These are phyloP conservation scores for Austrolebias charrua DNA, from an alignment of 2,797 vertebrate species.

Conservation along the genomic window DNA sequence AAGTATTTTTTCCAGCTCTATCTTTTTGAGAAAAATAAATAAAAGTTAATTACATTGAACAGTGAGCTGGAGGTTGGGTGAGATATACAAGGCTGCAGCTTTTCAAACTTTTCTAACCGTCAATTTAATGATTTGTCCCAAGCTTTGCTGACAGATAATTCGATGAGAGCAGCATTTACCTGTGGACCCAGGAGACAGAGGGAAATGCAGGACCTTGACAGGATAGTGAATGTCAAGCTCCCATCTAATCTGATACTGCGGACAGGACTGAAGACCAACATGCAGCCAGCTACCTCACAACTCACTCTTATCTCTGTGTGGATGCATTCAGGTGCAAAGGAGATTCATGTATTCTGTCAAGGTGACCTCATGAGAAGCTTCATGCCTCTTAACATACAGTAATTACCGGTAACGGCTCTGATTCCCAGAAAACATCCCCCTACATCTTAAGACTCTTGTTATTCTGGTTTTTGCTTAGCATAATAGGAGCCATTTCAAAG, in stretches of 20 bases:
- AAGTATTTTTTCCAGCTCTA: too few relatives aligned
- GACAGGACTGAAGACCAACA: not conserved
- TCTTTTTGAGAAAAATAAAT: too few relatives aligned
- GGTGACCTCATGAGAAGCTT: slow-evolving; percentile 55
- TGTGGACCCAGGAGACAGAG: not conserved
- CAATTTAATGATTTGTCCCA: not conserved
- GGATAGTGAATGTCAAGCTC: not conserved
- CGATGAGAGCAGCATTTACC: not conserved
- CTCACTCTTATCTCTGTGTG: not conserved
- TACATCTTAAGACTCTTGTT: slow-evolving; percentile 19
- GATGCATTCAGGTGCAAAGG: not conserved
- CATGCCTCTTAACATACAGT: slow-evolving; percentile 30
- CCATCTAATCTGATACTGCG: not conserved
- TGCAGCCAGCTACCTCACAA: not conserved
- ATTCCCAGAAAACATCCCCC: slow-evolving; percentile 36
- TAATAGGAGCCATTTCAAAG: slow-evolving; percentile 28
- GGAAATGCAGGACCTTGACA: not conserved
- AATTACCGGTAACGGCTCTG: too few relatives aligned
- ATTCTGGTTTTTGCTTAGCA: slow-evolving; percentile 31
- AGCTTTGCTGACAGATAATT: not conserved
- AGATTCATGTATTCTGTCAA: slow-evolving; percentile 42
- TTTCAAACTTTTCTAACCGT: not conserved
- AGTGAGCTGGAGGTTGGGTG: not conserved
- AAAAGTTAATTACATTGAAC: not conserved
- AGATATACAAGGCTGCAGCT: too few relatives aligned